Conservation (phyloP, 2,113 vertebrate species). For the Orientallactaga bullata region DNA sequence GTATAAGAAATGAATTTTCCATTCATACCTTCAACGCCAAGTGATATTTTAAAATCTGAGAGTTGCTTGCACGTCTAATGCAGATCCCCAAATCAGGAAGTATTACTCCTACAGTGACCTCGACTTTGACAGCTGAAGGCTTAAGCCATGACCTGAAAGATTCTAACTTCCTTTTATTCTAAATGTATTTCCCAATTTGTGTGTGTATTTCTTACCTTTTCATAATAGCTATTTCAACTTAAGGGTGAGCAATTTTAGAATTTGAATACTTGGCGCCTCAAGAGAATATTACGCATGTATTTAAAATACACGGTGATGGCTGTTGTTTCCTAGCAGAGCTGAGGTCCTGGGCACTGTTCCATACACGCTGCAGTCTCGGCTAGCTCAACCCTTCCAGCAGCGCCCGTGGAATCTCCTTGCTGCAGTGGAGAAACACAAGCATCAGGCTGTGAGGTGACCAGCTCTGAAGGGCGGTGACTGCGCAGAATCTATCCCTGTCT, state of each 20-base stretch:
- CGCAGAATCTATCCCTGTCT: not conserved
- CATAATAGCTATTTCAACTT: not conserved
- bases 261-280: not conserved
- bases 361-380: not conserved
- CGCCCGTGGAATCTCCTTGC: not conserved
- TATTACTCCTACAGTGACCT: not conserved
- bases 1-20: not conserved
- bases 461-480: not conserved
- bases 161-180: not conserved
- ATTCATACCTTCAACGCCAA: not conserved
- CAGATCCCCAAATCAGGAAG: not conserved
- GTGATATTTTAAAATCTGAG: conserved; percentile 4
- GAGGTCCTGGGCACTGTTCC: not conserved
- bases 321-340: not conserved
- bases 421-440: not conserved
- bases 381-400: not conserved
- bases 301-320: not conserved
- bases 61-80: not conserved
- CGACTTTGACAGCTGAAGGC: not conserved
- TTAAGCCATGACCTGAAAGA: not conserved
- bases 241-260: not conserved
- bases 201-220: not conserved
- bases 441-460: not conserved
- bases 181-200: not conserved
- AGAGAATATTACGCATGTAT: not conserved